Conservation (phyloP, 2,113 vertebrate species). For the Uria aalge region DNA sequence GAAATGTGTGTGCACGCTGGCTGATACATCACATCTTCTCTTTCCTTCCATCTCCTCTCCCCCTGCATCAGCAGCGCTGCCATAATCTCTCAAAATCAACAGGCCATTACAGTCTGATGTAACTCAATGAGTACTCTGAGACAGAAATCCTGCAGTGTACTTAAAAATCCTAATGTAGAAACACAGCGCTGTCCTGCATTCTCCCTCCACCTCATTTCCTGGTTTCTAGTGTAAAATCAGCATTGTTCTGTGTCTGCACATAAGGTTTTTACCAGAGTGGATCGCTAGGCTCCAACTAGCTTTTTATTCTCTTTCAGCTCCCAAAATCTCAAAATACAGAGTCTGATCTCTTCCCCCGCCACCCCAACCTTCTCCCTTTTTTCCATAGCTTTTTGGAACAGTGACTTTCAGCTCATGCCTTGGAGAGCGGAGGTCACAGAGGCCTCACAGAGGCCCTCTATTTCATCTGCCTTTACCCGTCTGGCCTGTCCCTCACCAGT, state of each 20-base stretch:
- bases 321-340: background rate
- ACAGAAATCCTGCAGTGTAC: conserved; percentile 58
- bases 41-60: conserved; percentile 26
- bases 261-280: background rate
- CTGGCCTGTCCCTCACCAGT: background rate
- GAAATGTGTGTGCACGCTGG: background rate
- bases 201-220: background rate
- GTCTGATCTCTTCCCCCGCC: background rate
- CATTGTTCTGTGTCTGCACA: background rate
- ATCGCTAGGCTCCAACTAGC: background rate
- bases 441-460: background rate
- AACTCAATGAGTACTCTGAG: conserved; percentile 58
- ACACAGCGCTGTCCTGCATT: conserved; percentile 19
- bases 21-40: background rate
- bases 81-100: conserved; percentile 64
- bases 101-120: conserved; percentile 64
- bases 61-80: conserved; percentile 31
- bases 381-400: background rate
- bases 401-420: background rate
- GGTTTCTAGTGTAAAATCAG: conserved; percentile 25
- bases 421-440: background rate
- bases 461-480: background rate
- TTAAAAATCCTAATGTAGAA: conserved; percentile 56
- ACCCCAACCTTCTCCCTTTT: background rate
- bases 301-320: background rate